Evolutionary conservation across 2,113 vertebrate species (phyloP).

Genomic region (Piaya cayana): DNA sequence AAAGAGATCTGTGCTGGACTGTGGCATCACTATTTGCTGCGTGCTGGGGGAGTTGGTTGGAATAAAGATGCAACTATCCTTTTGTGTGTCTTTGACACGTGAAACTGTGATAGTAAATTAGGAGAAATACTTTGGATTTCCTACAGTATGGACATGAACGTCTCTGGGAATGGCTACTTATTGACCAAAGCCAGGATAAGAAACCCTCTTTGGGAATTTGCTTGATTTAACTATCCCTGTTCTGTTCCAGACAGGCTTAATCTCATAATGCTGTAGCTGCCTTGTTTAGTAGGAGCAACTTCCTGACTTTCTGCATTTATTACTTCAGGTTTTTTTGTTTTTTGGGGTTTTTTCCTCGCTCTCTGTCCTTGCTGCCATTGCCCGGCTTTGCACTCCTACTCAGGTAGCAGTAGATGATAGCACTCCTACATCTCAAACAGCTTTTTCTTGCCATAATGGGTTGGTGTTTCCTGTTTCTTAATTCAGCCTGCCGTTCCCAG

Average conservation of each 20-base stretch:
- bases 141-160: accelerated
- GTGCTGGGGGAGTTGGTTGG: background rate
- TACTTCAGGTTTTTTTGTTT: background rate
- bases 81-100: background rate
- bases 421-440: background rate
- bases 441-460: background rate
- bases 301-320: background rate
- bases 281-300: background rate
- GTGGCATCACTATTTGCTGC: background rate
- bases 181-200: background rate
- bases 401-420: background rate
- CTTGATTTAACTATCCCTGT: background rate
- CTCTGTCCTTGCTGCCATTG: background rate
- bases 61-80: background rate
- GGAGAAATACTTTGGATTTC: background rate
- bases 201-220: background rate
- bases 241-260: background rate
- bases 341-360: too few species aligned
- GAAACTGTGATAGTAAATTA: background rate
- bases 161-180: background rate
- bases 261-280: background rate
- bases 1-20: background rate
- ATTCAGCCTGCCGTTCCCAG: background rate
- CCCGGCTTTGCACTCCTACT: background rate
- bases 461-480: background rate